Conservation (phyloP, 2,113 vertebrate genomes). For the Rattus norvegicus region DNA sequence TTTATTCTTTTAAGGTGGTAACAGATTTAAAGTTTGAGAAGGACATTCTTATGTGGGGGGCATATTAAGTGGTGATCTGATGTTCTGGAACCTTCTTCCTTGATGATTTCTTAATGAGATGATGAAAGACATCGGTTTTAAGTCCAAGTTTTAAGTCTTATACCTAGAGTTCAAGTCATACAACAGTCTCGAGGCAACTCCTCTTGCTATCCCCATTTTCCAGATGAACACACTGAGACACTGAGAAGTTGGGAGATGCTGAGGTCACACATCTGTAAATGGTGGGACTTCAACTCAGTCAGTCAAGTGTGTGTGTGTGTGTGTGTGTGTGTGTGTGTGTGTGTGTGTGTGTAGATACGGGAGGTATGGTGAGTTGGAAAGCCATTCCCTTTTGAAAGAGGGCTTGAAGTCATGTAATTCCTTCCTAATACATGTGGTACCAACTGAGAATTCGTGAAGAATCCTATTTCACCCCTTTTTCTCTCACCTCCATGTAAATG, state of each 20-base stretch:
- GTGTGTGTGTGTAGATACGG: neutral
- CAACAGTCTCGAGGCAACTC: neutral
- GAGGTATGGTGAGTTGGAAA: neutral
- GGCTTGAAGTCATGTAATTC: neutral
- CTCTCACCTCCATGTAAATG: conserved; percentile 18
- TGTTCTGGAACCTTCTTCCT: neutral
- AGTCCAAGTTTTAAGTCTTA: neutral
- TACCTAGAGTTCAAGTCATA: neutral
- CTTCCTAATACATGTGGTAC: neutral
- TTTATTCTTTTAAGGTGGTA: neutral
- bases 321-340: neutral
- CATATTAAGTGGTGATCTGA: neutral
- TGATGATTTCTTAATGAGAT: neutral
- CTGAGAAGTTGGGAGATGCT: neutral
- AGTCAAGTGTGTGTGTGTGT: conserved; percentile 29
- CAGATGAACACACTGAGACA: neutral
- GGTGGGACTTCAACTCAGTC: conserved; percentile 1
- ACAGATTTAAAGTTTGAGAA: neutral
- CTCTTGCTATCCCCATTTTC: neutral
- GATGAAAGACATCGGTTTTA: neutral
- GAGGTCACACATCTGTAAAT: neutral
- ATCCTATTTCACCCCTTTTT: neutral
- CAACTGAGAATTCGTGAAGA: neutral
- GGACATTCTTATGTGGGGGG: neutral
- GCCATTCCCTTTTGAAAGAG: conserved; percentile 31